Conservation (phyloP, 2,113 vertebrate genomes). For the Limnothrissa miodon region DNA sequence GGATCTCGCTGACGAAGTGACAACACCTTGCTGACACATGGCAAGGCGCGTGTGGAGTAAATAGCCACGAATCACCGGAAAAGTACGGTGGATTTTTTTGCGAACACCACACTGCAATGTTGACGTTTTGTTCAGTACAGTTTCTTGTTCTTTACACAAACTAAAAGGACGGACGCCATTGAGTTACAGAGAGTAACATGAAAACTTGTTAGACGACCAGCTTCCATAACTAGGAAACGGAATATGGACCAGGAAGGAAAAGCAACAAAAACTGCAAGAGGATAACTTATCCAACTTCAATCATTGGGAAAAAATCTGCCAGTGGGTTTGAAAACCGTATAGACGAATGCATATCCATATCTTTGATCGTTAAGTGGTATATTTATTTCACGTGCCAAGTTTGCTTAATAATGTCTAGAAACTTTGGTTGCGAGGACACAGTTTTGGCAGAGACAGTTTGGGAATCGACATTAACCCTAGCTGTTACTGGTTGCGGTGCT, state of each 20-base stretch:
- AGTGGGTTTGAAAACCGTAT: neutral
- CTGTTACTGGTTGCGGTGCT: neutral
- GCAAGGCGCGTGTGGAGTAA: slow-evolving; percentile 9
- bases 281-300: neutral
- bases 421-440: slow-evolving; percentile 4
- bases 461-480: neutral
- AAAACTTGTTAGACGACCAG: slow-evolving; percentile 19
- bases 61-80: neutral
- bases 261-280: neutral
- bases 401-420: neutral
- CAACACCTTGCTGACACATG: slow-evolving; percentile 20
- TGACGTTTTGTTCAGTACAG: neutral
- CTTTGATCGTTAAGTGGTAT: neutral
- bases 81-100: neutral
- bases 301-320: slow-evolving; percentile 2
- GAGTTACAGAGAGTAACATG: neutral
- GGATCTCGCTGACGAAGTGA: slow-evolving; percentile 14
- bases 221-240: slow-evolving; percentile 17
- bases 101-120: neutral
- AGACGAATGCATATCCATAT: neutral
- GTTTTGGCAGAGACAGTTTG: too few species aligned
- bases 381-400: neutral
- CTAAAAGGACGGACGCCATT: neutral
- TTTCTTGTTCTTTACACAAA: neutral
- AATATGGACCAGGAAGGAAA: slow-evolving; percentile 20